Evolutionary conservation across 2,888 invertebrate species (phyloP), one percentile per base, ranked within the genome.

Genomic region (Pammene aurita): DNA sequence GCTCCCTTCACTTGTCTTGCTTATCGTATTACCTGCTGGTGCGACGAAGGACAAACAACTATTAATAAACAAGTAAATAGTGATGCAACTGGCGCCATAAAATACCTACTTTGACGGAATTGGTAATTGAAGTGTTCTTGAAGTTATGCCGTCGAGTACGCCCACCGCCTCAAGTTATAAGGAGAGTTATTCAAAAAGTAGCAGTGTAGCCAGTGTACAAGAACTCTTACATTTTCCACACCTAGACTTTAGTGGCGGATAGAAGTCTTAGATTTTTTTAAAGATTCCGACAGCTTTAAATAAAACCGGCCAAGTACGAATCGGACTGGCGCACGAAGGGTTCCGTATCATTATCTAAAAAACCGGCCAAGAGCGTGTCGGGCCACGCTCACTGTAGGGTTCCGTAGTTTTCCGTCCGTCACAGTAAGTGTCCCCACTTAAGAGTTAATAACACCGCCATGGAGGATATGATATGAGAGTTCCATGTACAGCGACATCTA

Each of bases 1-100:
- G 78, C 79, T 76, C 80, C 80, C 78, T 79, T 80, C 80, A 80
- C 79, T 76, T 56, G 72, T 65, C 56, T 68, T 70, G 60, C 73
- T 67, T 74, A 73, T 71, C 72, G 66, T 50, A 63, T 75, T 71
- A 74, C 72, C 74, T 75, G 76, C 73, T 72, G 75, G 71, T 44
- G 60, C 56, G 61, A 14, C 58, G 74, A 75, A 76, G 76, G 77
- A 76, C 77, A 72, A 61, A 66, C 72, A 67, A 73, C 74, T 75
- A 73, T 64, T 68, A 68, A 64, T 68, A 68, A 68, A 69, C 60
- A 65, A 63, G 60, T 65, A 69, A 60, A 55, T 55, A 65, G 64
- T 65, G 69, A 69, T 69, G 58, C 58, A 69, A 65, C 69, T 58
- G 54, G 63, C 42, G 56, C 63, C 63, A 52, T 62, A 62, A 54